Percentiles rank a stretch among this genome's conserved stretches.
Evolutionary conservation across 1,140 invertebrate genomes (phyloP).

Genomic region (Thaumetopoea pityocampa): DNA sequence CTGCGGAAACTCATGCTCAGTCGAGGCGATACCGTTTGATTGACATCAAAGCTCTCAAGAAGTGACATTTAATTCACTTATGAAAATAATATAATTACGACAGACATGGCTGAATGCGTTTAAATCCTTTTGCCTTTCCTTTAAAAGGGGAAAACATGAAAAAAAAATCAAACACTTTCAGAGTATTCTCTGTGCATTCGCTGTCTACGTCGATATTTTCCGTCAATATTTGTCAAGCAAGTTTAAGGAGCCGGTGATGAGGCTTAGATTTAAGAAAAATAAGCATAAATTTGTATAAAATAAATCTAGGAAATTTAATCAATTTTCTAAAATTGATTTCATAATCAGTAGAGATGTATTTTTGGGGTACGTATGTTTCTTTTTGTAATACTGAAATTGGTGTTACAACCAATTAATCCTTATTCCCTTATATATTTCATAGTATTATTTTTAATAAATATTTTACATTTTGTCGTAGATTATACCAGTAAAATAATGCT

Average conservation of each 20-base stretch:
- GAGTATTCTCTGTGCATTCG: too few relatives aligned
- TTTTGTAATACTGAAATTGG: conserved; percentile 1
- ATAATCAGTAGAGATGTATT: conserved; percentile 23
- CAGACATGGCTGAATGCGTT: too few relatives aligned
- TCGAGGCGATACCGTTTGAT: too few relatives aligned
- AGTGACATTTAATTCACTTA: too few relatives aligned
- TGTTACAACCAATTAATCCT: conserved; percentile 5
- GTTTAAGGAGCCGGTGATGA: conserved; percentile 25
- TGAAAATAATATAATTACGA: too few relatives aligned
- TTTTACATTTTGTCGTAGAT: neutral
- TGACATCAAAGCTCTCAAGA: too few relatives aligned
- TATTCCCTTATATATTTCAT: neutral
- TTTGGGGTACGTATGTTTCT: conserved; percentile 24
- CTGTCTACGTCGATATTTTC: conserved; percentile 45
- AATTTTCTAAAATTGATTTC: conserved; percentile 11
- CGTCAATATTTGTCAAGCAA: conserved; percentile 47
- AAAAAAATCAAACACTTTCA: too few relatives aligned
- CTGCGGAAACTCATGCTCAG: too few relatives aligned
- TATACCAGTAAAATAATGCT: too few relatives aligned
- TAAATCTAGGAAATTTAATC: conserved; percentile 7
- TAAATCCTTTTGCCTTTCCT: too few relatives aligned
- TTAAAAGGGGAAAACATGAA: too few relatives aligned
- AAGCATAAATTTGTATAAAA: neutral
- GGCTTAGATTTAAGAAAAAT: conserved; percentile 8
- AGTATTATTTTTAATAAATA: neutral